These are phyloP conservation scores for Drosophila arawakana DNA, from an alignment of 1,140 invertebrate genomes.

Conservation along the genomic window DNA sequence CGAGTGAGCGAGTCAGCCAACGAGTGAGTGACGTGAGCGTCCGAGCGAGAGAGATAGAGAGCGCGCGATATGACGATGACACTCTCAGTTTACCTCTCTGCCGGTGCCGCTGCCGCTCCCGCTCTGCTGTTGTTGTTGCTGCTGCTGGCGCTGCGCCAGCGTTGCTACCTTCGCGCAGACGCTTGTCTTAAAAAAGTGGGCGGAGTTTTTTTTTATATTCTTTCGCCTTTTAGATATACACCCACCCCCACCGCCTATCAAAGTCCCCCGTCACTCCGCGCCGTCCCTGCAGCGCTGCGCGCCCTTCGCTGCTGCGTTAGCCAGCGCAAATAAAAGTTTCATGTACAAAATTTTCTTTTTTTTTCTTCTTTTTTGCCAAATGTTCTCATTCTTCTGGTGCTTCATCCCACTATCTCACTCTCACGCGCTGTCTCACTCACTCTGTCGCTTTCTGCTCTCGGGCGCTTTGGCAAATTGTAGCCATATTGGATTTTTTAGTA, in stretches of 20 bases:
- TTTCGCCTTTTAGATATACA: conserved; percentile 45
- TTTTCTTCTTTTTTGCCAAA: conserved; percentile 32
- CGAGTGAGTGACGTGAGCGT: conserved; percentile 15
- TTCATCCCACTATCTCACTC: conserved; percentile 13
- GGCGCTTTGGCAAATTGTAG: conserved; percentile 73
- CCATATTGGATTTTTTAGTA: conserved; percentile 81
- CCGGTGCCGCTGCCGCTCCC: not conserved
- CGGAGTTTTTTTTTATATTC: conserved; percentile 82
- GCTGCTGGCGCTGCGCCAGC: conserved; percentile 61
- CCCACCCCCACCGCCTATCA: conserved; percentile 55
- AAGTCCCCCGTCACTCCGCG: conserved; percentile 8
- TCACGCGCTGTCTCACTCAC: conserved; percentile 28
- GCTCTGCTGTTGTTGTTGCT: conserved; percentile 2
- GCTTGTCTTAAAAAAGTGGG: conserved; percentile 83
- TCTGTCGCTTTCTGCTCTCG: conserved; percentile 34
- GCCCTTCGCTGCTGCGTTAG: conserved; percentile 53
- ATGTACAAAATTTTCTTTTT: conserved; percentile 35
- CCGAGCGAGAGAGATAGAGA: conserved; percentile 20
- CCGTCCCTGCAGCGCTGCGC: conserved; percentile 18
- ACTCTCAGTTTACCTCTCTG: conserved; percentile 21
- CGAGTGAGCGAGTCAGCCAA: conserved; percentile 11
- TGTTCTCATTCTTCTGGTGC: conserved; percentile 6
- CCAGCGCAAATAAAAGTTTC: conserved; percentile 67
- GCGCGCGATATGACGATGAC: conserved; percentile 39
- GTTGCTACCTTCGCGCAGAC: conserved; percentile 78